Conservation (phyloP, 2,113 vertebrate species). For the Corythoichthys intestinalis region DNA sequence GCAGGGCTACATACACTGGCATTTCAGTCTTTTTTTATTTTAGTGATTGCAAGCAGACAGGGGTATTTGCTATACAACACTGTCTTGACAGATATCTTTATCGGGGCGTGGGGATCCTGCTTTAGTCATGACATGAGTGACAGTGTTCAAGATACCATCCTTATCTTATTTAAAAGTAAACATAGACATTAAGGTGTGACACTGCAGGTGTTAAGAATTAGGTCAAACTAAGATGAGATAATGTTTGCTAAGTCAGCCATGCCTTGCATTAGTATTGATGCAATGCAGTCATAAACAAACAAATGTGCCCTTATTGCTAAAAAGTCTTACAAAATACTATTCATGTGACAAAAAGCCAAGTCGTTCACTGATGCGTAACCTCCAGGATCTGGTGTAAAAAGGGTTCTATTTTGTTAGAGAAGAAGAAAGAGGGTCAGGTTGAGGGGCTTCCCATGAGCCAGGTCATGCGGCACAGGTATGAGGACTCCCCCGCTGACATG, state of each 20-base stretch:
- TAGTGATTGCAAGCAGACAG: neutral
- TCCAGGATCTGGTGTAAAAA: neutral
- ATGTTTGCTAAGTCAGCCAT: conserved; percentile 18
- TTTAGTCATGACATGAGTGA: neutral
- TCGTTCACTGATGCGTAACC: conserved; percentile 1
- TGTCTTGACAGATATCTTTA: neutral
- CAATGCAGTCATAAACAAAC: conserved; percentile 21
- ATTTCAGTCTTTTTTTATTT: neutral
- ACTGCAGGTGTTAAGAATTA: neutral
- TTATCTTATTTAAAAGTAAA: conserved; percentile 5
- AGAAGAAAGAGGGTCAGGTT: conserved; percentile 57
- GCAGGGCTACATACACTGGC: neutral
- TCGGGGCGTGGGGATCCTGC: neutral
- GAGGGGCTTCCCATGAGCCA: conserved; percentile 63
- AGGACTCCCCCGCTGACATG: conserved; percentile 48
- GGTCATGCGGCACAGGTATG: conserved; percentile 61
- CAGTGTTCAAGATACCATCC: neutral
- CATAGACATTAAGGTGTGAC: conserved; percentile 6
- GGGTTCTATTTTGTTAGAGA: conserved; percentile 48
- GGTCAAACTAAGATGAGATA: neutral
- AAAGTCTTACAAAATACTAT: conserved; percentile 31
- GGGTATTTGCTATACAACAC: neutral
- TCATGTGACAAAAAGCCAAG: conserved; percentile 42
- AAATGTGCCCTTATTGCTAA: conserved; percentile 26
- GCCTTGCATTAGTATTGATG: conserved; percentile 21